phyloP scores from a whole-genome alignment of 2,888 invertebrate species.

The Quadriops clusia region DNA sequence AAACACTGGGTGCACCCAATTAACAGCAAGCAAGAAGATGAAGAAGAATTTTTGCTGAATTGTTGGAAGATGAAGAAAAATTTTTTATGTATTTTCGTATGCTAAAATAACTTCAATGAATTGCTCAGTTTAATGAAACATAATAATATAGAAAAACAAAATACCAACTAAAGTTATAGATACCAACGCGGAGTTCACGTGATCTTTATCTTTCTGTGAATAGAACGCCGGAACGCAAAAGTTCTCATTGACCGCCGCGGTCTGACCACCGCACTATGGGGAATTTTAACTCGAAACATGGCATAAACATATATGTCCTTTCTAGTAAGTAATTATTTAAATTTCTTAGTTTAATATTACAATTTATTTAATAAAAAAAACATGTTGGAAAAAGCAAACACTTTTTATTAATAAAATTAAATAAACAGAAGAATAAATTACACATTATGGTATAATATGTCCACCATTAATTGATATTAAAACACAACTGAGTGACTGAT shows the following conservation, averaged over 20 bases:
- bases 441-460: no score
- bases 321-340: no score
- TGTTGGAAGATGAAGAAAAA: constrained; percentile 4
- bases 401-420: no score
- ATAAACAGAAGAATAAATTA: no score
- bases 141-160: constrained; percentile 5
- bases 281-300: no score
- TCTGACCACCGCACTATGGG: constrained; percentile 6
- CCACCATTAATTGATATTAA: no score
- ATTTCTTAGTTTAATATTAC: no score
- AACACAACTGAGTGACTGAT: no score
- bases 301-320: no score
- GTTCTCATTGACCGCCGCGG: constrained; percentile 7
- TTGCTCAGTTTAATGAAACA: constrained; percentile 4
- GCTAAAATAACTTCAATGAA: constrained; percentile 5
- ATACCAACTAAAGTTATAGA: constrained; percentile 3
- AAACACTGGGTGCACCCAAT: constrained; percentile 5
- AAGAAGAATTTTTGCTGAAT: constrained; percentile 6
- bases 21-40: constrained; percentile 4
- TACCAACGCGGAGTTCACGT: constrained; percentile 1
- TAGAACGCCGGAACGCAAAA: constrained; percentile 5
- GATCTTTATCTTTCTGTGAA: constrained; percentile 5
- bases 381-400: no score
- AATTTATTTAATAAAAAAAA: no score
- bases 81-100: constrained; percentile 6